Conservation (phyloP, 1,140 invertebrate species). For the Neodiprion pinetum region DNA sequence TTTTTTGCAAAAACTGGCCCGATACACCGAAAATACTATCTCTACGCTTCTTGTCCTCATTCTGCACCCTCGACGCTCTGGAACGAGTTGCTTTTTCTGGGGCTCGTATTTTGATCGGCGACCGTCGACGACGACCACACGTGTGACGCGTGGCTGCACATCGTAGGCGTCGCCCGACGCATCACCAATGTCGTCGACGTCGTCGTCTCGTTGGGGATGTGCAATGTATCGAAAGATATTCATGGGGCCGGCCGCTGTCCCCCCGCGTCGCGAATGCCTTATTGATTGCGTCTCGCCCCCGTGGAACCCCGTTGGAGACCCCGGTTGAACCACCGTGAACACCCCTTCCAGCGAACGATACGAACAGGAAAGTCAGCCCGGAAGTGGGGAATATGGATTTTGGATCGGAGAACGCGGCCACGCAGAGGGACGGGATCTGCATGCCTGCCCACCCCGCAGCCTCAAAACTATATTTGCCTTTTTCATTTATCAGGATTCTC, state of each 20-base stretch:
- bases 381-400: slow-evolving; percentile 49
- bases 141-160: slow-evolving; percentile 58
- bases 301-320: slow-evolving; percentile 38
- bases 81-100: no score
- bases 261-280: slow-evolving; percentile 62
- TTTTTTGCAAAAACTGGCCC: background rate
- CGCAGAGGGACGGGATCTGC: no score
- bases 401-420: slow-evolving; percentile 30
- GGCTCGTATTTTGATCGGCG: background rate
- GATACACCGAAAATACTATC: no score
- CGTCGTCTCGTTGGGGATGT: slow-evolving; percentile 51
- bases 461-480: slow-evolving; percentile 45
- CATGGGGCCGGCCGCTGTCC: slow-evolving; percentile 56
- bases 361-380: slow-evolving; percentile 28
- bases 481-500: slow-evolving; percentile 57
- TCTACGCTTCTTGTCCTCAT: no score
- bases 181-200: slow-evolving; percentile 32
- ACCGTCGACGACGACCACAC: slow-evolving; percentile 42
- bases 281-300: slow-evolving; percentile 56
- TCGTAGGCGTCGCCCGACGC: slow-evolving; percentile 47
- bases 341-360: background rate
- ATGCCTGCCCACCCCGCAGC: slow-evolving; percentile 9
- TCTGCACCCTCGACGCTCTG: no score
- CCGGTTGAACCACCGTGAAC: background rate
- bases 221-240: slow-evolving; percentile 65